Conservation (phyloP, 30 jellyfish, hydroid and myxozoan genomes). For the Mastigias papua region DNA sequence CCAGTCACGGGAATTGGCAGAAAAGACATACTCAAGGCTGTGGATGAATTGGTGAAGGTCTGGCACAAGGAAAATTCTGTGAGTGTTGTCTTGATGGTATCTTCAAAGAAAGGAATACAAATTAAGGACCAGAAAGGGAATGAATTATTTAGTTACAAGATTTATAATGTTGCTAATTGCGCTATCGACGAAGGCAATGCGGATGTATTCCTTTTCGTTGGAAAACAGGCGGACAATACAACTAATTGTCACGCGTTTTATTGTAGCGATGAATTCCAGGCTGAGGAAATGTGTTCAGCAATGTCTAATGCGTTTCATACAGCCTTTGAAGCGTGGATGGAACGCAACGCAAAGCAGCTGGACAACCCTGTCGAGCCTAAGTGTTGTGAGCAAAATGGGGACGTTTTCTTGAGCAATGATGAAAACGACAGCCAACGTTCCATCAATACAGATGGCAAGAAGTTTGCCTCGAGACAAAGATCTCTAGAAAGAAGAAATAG, state of each 20-base stretch:
- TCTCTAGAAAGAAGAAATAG: neutral
- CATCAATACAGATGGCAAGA: neutral
- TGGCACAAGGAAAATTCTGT: conserved; percentile 52
- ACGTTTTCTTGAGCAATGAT: neutral
- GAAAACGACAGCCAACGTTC: neutral
- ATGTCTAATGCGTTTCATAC: conserved; percentile 68
- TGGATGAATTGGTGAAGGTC: conserved; percentile 22
- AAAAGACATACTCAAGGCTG: conserved; percentile 23
- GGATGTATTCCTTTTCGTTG: conserved; percentile 60
- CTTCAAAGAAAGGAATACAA: conserved; percentile 61
- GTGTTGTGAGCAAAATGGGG: neutral
- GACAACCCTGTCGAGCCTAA: neutral
- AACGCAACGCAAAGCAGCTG: neutral
- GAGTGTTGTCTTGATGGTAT: conserved; percentile 37
- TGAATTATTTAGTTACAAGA: conserved; percentile 40
- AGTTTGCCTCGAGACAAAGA: neutral
- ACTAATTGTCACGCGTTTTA: conserved; percentile 62
- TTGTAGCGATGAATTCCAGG: conserved; percentile 48
- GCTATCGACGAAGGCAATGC: conserved; percentile 40
- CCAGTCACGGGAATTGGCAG: conserved; percentile 27
- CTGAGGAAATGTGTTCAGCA: conserved; percentile 59
- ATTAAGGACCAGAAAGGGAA: conserved; percentile 60
- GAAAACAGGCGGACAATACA: conserved; percentile 38
- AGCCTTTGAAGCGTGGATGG: conserved; percentile 70
- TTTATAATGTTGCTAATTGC: conserved; percentile 66